A percentile compares a stretch with the other conserved stretches of the same genome.
Evolutionary conservation across 2,888 invertebrate genomes (phyloP).

Genomic region (Scotopteryx bipunctaria): DNA sequence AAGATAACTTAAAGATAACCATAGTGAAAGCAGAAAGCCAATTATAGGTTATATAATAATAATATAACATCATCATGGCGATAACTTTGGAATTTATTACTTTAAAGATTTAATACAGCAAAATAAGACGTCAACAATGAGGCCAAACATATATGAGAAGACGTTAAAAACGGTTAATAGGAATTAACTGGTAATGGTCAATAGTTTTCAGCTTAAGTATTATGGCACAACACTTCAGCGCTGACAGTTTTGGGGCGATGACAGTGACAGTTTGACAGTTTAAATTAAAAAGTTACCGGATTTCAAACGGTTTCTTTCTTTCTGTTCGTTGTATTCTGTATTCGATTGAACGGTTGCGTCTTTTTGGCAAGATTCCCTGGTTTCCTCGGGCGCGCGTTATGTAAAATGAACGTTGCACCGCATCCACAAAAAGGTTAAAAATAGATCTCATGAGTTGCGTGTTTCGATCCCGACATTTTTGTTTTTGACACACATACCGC

Average conservation of each 20-base stretch:
- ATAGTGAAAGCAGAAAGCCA: no score
- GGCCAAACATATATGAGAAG: no score
- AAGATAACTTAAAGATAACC: no score
- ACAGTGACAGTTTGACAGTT: constrained; percentile 13
- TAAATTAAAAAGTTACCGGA: constrained; percentile 61
- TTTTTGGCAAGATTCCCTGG: constrained; percentile 79
- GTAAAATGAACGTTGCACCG: constrained; percentile 69
- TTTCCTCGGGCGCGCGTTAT: constrained; percentile 67
- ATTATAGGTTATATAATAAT: no score
- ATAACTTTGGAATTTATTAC: no score
- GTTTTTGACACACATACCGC: constrained; percentile 78
- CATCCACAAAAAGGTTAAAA: constrained; percentile 74
- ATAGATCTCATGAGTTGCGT: constrained; percentile 77
- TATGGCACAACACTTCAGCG: not conserved
- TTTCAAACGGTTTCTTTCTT: constrained; percentile 66
- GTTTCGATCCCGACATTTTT: constrained; percentile 71
- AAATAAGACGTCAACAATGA: no score
- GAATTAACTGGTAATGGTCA: no score
- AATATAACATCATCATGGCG: no score
- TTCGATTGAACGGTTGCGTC: constrained; percentile 41
- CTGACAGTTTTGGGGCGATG: not conserved
- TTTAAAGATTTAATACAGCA: no score
- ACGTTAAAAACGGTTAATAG: no score
- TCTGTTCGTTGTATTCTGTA: constrained; percentile 28
- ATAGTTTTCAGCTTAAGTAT: no score